phyloP scores from a whole-genome alignment of 1,140 invertebrate genomes.

The Ptiloglossa arizonensis region DNA sequence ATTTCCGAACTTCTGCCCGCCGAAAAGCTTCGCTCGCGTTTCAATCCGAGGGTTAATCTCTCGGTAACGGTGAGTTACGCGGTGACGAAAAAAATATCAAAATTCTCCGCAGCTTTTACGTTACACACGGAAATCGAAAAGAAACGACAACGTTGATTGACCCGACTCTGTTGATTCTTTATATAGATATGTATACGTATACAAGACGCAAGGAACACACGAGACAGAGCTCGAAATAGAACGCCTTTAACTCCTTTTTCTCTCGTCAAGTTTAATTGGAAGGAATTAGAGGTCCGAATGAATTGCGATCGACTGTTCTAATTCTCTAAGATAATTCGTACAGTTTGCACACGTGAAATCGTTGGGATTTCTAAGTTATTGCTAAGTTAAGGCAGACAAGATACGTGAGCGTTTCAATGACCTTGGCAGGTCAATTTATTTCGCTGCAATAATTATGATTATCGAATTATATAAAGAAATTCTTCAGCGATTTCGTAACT shows the following conservation, averaged over 20 bases:
- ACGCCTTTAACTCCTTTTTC: background rate
- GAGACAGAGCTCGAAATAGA: constrained; percentile 19
- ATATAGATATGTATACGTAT: background rate
- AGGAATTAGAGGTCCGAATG: background rate
- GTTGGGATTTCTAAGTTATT: no score
- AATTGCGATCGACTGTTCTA: background rate
- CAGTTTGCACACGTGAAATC: no score
- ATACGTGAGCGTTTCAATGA: no score
- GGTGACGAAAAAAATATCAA: background rate
- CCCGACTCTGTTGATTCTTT: background rate
- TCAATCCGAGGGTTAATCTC: background rate
- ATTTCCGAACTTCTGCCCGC: no score
- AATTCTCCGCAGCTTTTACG: background rate
- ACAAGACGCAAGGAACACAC: background rate
- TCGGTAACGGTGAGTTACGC: background rate
- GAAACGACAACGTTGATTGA: background rate
- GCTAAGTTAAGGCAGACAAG: no score
- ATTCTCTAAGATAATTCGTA: background rate
- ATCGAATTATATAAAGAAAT: no score
- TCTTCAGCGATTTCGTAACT: no score
- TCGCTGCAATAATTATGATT: no score
- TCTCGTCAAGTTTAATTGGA: background rate
- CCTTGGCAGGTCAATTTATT: no score
- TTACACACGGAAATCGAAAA: background rate
- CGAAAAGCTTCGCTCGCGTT: background rate